Evolutionary conservation across 2,113 vertebrate genomes (phyloP).

Genomic region (Pelodiscus sinensis): DNA sequence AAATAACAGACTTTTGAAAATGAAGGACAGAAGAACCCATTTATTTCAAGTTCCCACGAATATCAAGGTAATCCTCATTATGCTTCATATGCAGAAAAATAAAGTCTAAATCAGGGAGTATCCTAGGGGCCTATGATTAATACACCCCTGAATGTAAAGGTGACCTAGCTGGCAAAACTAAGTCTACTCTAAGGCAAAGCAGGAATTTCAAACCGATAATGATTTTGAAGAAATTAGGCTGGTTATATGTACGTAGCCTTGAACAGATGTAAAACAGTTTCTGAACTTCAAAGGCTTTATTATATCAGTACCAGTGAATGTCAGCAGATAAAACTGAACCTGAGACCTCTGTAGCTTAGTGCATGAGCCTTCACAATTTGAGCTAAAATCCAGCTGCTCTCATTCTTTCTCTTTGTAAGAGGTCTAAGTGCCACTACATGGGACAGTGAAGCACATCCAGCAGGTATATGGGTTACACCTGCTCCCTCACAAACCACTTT

Average conservation of each 20-base stretch:
- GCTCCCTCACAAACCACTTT: not conserved
- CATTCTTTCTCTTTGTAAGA: too few species aligned
- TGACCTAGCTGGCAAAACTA: not conserved
- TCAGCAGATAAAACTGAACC: too few species aligned
- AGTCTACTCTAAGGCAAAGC: not conserved
- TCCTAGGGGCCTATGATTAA: accelerated
- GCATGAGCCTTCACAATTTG: too few species aligned
- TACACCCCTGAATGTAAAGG: not conserved
- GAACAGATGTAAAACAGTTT: not conserved
- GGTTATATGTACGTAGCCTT: not conserved
- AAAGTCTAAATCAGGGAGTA: not conserved
- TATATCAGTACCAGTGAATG: not conserved
- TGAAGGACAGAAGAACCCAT: not conserved
- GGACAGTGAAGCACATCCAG: too few species aligned
- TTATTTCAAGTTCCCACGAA: not conserved
- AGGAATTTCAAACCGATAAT: not conserved
- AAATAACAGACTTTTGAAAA: not conserved
- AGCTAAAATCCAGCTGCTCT: too few species aligned
- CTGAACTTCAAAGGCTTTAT: not conserved
- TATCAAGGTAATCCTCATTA: not conserved
- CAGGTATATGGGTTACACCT: too few species aligned
- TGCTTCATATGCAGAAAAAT: not conserved
- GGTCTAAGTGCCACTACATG: too few species aligned
- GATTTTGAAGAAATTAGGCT: not conserved
- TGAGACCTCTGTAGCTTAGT: too few species aligned